These are phyloP conservation scores for Lapara coniferarum DNA, from an alignment of 2,888 invertebrate genomes.

Conservation along the genomic window DNA sequence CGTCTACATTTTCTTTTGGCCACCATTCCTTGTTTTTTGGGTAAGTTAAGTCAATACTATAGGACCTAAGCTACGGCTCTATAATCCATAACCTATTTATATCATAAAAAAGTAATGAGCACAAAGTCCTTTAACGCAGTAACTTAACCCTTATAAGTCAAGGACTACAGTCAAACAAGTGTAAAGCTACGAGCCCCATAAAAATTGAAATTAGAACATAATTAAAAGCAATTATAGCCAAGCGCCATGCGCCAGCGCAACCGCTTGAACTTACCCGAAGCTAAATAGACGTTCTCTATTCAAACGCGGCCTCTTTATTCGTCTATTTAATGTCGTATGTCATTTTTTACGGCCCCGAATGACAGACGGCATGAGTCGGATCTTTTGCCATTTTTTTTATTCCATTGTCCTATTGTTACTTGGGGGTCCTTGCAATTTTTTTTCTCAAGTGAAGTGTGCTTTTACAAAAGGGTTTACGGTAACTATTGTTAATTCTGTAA, in stretches of 20 bases:
- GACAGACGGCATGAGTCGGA: conserved; percentile 61
- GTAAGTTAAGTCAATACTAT: too few relatives aligned
- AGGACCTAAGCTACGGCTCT: too few relatives aligned
- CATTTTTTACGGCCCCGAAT: conserved; percentile 62
- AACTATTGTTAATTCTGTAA: conserved; percentile 12
- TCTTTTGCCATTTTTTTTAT: conserved; percentile 65
- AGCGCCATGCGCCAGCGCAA: conserved; percentile 53
- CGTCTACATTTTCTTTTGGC: too few relatives aligned
- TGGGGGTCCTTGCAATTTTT: conserved; percentile 66
- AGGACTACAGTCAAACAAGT: not conserved
- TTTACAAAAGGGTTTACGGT: conserved; percentile 21
- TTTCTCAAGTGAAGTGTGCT: conserved; percentile 57
- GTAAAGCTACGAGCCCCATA: not conserved
- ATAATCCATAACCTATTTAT: not conserved
- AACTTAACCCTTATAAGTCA: not conserved
- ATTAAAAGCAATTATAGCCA: conserved; percentile 32
- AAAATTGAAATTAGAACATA: conserved; percentile 30
- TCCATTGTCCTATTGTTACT: conserved; percentile 66
- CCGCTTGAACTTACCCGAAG: conserved; percentile 34
- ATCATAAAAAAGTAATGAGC: not conserved
- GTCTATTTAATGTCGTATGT: conserved; percentile 58
- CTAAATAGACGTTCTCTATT: conserved; percentile 19
- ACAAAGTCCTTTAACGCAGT: not conserved
- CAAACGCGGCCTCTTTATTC: conserved; percentile 31
- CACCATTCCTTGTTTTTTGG: too few relatives aligned